Conservation (phyloP, 2,797 vertebrate species). For the Pipistrellus kuhlii region DNA sequence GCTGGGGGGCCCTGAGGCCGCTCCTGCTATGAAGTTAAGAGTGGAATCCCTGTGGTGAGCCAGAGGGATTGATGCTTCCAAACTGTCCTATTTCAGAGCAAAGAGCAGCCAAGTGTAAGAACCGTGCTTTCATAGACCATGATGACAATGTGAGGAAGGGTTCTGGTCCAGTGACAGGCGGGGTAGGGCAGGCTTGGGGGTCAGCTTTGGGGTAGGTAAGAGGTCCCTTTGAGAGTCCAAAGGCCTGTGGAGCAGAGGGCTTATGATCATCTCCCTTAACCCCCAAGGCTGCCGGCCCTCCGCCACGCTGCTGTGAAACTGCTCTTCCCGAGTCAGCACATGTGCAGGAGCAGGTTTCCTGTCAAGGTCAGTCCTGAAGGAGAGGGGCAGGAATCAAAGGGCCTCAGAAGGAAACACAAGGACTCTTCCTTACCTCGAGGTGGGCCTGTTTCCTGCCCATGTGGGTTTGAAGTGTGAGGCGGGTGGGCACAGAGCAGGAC, state of each 20-base stretch:
- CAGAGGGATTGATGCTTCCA: neutral
- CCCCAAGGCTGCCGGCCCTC: neutral
- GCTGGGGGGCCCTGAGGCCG: neutral
- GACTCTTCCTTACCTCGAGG: slow-evolving; percentile 51
- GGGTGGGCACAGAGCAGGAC: neutral
- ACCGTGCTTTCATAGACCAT: neutral
- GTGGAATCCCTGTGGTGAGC: neutral
- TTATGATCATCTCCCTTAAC: neutral
- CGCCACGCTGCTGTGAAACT: neutral
- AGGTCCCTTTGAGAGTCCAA: neutral
- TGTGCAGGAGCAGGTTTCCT: slow-evolving; percentile 73
- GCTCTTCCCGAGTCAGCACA: slow-evolving; percentile 61
- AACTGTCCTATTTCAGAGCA: neutral
- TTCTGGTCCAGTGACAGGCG: neutral
- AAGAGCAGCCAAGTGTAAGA: neutral
- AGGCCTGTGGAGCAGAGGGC: neutral
- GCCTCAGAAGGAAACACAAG: slow-evolving; percentile 77
- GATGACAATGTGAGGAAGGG: neutral
- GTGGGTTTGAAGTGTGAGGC: slow-evolving; percentile 54
- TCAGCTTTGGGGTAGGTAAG: neutral
- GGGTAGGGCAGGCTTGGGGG: too few species aligned
- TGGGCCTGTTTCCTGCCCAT: slow-evolving; percentile 74
- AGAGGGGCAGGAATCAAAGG: slow-evolving; percentile 77
- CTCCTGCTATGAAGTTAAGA: neutral
- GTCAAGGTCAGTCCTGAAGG: slow-evolving; percentile 76